A percentile compares a stretch with the other conserved stretches of the same genome.
These are phyloP conservation scores for Epinephelus malabaricus DNA, from an alignment of 2,797 vertebrate genomes.

Conservation along the genomic window DNA sequence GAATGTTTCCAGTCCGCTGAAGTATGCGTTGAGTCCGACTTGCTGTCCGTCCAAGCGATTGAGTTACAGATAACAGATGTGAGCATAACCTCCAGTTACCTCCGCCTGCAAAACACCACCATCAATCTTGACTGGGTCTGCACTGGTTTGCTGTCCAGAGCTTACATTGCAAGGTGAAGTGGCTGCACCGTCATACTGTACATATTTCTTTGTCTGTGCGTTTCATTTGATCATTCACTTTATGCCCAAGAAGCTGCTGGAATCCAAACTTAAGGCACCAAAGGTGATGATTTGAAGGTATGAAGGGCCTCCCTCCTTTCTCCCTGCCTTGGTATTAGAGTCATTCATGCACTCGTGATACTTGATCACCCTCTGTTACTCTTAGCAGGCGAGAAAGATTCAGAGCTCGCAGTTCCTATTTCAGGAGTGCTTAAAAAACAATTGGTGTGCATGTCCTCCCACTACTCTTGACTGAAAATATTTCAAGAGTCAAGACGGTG, in stretches of 20 bases:
- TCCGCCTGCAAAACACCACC: slow-evolving; percentile 70
- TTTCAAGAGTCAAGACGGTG: slow-evolving; percentile 30
- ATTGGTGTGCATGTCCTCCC: slow-evolving; percentile 1
- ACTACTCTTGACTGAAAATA: slow-evolving; percentile 38
- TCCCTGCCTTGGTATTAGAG: slow-evolving; percentile 21
- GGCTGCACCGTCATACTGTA: neutral
- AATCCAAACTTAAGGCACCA: neutral
- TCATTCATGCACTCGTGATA: slow-evolving; percentile 34
- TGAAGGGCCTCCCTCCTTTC: neutral
- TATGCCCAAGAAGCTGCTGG: neutral
- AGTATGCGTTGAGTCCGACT: slow-evolving; percentile 44
- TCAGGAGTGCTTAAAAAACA: slow-evolving; percentile 32
- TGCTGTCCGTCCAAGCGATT: slow-evolving; percentile 55
- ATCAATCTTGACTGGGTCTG: slow-evolving; percentile 68
- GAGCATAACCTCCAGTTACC: slow-evolving; percentile 79
- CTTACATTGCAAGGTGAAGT: slow-evolving; percentile 6
- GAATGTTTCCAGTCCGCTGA: slow-evolving; percentile 8
- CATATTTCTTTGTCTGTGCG: slow-evolving; percentile 5
- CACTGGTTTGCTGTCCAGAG: slow-evolving; percentile 23
- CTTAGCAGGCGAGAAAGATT: slow-evolving; percentile 33
- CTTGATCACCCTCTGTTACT: slow-evolving; percentile 42
- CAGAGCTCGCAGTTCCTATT: slow-evolving; percentile 40
- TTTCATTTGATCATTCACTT: neutral
- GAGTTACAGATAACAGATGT: slow-evolving; percentile 78
- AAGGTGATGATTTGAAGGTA: neutral